These are phyloP conservation scores for Thumatha senex DNA, from an alignment of 2,888 invertebrate genomes.

Conservation along the genomic window DNA sequence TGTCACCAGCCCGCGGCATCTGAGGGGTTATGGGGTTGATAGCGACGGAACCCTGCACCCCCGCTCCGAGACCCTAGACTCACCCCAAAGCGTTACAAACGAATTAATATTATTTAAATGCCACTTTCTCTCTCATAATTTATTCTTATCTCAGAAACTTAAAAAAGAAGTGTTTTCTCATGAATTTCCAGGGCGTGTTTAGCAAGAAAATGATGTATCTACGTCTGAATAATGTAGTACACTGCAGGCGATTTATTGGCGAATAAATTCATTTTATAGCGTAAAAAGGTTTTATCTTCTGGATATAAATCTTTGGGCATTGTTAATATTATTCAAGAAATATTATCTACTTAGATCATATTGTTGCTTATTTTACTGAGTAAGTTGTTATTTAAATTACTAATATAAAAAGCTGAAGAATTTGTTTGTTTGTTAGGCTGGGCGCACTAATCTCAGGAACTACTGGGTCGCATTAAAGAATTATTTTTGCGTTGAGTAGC, in stretches of 20 bases:
- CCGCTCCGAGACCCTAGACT: conserved; percentile 12
- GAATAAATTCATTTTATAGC: conserved; percentile 35
- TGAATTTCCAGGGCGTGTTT: conserved; percentile 35
- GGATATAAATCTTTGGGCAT: conserved; percentile 29
- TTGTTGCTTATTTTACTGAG: conserved; percentile 18
- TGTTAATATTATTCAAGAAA: conserved; percentile 33
- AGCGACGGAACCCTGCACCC: conserved; percentile 2
- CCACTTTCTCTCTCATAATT: conserved; percentile 64
- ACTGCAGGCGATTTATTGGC: conserved; percentile 29
- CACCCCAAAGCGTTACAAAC: conserved; percentile 40
- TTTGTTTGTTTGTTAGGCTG: too few relatives aligned
- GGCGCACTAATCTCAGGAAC: too few relatives aligned
- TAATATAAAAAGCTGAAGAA: too few relatives aligned
- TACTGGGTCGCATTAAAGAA: too few relatives aligned
- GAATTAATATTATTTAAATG: conserved; percentile 66
- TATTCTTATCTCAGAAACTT: conserved; percentile 61
- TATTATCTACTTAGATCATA: conserved; percentile 24
- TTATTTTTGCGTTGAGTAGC: too few relatives aligned
- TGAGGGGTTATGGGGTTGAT: conserved; percentile 8
- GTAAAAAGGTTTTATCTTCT: conserved; percentile 29
- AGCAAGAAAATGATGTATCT: conserved; percentile 23
- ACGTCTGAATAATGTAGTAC: conserved; percentile 33
- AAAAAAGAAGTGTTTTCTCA: conserved; percentile 33
- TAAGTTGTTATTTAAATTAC: conserved; percentile 1
- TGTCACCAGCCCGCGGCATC: conserved; percentile 15